Evolutionary conservation across 2,113 vertebrate genomes (phyloP).

Genomic region (Poecile atricapillus): DNA sequence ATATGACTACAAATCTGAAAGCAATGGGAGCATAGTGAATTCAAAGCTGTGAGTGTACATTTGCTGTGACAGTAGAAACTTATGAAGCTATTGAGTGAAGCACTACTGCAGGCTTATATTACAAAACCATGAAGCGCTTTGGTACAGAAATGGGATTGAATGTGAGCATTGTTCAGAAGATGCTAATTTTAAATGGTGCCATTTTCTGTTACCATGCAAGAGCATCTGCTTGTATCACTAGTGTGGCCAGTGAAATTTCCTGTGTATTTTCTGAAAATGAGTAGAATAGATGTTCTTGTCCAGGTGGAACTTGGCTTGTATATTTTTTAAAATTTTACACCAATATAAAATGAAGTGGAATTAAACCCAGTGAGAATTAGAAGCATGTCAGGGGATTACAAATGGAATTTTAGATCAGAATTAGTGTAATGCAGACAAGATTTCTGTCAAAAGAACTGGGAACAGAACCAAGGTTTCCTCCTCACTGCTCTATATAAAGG

Average conservation of each 20-base stretch:
- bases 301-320: background rate
- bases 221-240: background rate
- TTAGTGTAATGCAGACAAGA: background rate
- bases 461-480: slow-evolving; percentile 22
- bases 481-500: slow-evolving; percentile 48
- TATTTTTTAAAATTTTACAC: background rate
- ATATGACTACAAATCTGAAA: background rate
- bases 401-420: slow-evolving; percentile 28
- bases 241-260: background rate
- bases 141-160: background rate
- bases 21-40: background rate
- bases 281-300: background rate
- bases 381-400: background rate
- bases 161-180: background rate
- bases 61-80: background rate
- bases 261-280: background rate
- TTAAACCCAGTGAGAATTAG: background rate
- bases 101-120: background rate
- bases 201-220: background rate
- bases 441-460: slow-evolving; percentile 39
- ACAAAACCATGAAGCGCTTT: background rate
- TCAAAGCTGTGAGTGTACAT: background rate
- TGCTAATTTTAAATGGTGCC: background rate
- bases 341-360: background rate
- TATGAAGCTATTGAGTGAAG: background rate